Evolutionary conservation across 2,888 invertebrate species (phyloP), one percentile per base, ranked within the genome.

Genomic region (Magallana nippona): DNA sequence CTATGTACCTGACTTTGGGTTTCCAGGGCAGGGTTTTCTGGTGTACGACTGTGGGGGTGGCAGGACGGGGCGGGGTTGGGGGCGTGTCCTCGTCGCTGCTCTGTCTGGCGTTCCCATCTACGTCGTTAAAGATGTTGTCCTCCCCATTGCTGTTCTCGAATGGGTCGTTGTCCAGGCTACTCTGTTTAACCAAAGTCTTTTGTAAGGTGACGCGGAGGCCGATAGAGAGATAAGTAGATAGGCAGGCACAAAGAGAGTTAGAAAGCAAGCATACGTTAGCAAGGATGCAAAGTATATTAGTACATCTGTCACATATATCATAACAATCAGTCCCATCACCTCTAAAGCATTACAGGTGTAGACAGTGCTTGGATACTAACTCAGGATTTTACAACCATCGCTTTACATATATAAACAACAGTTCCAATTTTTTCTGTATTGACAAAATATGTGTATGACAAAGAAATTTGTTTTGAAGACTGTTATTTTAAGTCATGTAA

Each of bases 11-110:
- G 17, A 98, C 98, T 96, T 99, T 99, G 0, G 99, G 98, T 89
- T 97, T 96, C 99, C 99, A 99, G 0, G 99, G 99, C 87, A 99
- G 95, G 85, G 97, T 96, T 95, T 93, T 92, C 78, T 88, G 92
- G 87, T 82, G 91, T 78, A 86, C 87, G 78, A 88, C 89, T 86
- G 90, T 89, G 10, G 92, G 92, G 97, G 98, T 90, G 96, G 93
- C 91, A 32, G 96, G 95, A 89, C 95, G 94, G 27, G 95, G 95
- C 84, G 95, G 95, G 10, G 95, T 95, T 1, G 95, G 95, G 79
- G 95, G 95, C 77, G 95, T 94, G 57, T 94, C 93, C 83, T 94
- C 95, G 83, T 98, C 97, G 27, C 98, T 97, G 94, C 98, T 97
- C 89, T 98, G 95, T 3, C 98, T 98, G 32, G 81, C 77, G 93